Evolutionary conservation across 2,888 invertebrate genomes (phyloP).

Genomic region (Cephus pygmeus): DNA sequence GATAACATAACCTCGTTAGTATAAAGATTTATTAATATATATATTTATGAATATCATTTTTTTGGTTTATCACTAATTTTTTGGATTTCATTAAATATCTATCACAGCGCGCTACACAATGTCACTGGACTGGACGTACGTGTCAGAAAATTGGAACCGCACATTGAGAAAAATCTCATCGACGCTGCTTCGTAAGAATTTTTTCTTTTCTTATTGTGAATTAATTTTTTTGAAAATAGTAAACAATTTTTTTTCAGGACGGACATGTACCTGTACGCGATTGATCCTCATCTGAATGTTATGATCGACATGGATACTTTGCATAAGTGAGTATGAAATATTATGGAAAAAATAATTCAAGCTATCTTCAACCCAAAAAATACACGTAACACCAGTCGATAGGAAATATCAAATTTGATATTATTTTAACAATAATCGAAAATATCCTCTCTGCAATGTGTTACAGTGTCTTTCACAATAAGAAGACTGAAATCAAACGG

Average conservation of each 20-base stretch:
- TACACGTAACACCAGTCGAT: not conserved
- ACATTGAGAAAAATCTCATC: slow-evolving; percentile 74
- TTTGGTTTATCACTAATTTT: not conserved
- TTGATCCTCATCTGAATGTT: slow-evolving; percentile 83
- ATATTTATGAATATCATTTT: not conserved
- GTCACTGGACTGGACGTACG: slow-evolving; percentile 84
- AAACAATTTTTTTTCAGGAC: slow-evolving; percentile 71
- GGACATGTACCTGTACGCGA: slow-evolving; percentile 86
- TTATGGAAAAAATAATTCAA: not conserved
- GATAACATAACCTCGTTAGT: slow-evolving; percentile 76
- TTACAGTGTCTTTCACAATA: slow-evolving; percentile 73
- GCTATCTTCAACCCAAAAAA: not conserved
- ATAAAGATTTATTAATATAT: slow-evolving; percentile 2
- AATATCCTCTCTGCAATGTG: not conserved
- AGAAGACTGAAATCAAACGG: slow-evolving; percentile 73
- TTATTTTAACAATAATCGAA: not conserved
- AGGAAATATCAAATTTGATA: not conserved
- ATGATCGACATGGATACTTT: slow-evolving; percentile 84
- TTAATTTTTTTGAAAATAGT: slow-evolving; percentile 9
- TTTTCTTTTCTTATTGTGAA: slow-evolving; percentile 8
- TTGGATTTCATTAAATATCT: slow-evolving; percentile 6
- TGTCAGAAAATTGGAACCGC: slow-evolving; percentile 82
- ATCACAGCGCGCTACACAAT: slow-evolving; percentile 73
- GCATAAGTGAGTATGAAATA: slow-evolving; percentile 73
- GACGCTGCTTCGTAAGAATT: slow-evolving; percentile 75